phyloP scores from a whole-genome alignment of 2,113 vertebrate species.

The Onychostoma macrolepis region DNA sequence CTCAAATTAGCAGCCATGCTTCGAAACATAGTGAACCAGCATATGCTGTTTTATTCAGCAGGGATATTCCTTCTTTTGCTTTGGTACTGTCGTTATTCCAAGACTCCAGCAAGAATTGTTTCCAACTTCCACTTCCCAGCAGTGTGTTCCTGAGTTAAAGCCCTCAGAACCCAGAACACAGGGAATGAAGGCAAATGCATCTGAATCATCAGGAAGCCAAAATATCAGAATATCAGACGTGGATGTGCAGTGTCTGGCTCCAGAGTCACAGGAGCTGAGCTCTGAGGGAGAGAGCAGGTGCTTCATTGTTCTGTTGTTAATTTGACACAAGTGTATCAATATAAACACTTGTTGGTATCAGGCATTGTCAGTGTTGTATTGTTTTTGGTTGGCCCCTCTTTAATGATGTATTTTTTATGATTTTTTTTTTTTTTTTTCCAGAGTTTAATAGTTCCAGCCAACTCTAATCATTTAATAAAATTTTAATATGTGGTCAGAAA shows the following conservation, averaged over 20 bases:
- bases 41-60: too few species aligned
- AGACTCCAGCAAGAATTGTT: background rate
- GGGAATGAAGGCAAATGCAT: background rate
- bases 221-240: background rate
- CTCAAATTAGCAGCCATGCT: too few species aligned
- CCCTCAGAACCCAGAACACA: background rate
- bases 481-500: background rate
- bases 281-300: background rate
- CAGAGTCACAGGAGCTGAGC: slow-evolving; percentile 42
- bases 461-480: too few species aligned
- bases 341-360: background rate
- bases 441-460: background rate
- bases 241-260: slow-evolving; percentile 1
- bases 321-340: background rate
- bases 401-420: background rate
- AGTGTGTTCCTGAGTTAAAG: background rate
- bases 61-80: background rate
- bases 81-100: slow-evolving; percentile 7
- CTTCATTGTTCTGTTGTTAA: background rate
- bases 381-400: background rate
- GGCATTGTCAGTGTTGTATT: background rate
- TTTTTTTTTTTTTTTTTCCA: too few species aligned
- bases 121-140: background rate
- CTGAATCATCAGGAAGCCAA: background rate
- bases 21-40: too few species aligned